Base-by-base conservation (phyloP, 2,113 vertebrate species). In the Triplophysa rosa region DNA sequence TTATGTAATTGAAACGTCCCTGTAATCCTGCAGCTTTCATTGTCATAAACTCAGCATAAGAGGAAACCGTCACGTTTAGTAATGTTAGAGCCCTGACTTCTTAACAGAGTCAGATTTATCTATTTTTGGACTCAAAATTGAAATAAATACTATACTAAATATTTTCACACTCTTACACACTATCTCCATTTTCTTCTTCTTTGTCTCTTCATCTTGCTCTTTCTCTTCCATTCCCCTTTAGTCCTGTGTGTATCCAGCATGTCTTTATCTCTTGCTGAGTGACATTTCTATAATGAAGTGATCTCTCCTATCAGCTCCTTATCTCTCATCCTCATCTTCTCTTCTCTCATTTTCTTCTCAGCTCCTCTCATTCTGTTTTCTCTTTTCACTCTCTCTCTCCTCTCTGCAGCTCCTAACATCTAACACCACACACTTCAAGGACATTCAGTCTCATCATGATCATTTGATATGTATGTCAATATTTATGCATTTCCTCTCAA, bases 261-360 rank as follows among this genome's bases (percentile, higher is more conserved):
- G 66, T 66, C 64, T 66, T 69, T 54, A 68, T 72, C 68, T 82
- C 85, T 82, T 71, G 71, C 85, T 85, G 86, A 87, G 81, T 90
- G 87, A 91, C 87, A 89, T 91, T 90, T 90, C 69, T 13, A 79
- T 88, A 88, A 88, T 86, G 85, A 87, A 78, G 72, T 81, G 54
- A 78, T 86, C 75, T 86, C 79, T 83, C 73, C 83, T 82, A 85
- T 65, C 80, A 75, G 4, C n/a, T 23, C 19, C 33, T 37, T 58
- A 8, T 58, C 56, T 58, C 11, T 58, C 14, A 37, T 58, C 11
- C 42, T 45, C 42, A 45, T 10, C 42, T 2, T 45, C 42, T 45
- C 8, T 45, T 12, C 42, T 45, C 10, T 45, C 42, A 0, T 2
- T 45, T 45, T 45, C 42, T 45, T 45, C 2, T 45, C 42, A 45